Evolutionary conservation across 1,140 invertebrate genomes (phyloP).

Genomic region (Acromyrmex echinatior): DNA sequence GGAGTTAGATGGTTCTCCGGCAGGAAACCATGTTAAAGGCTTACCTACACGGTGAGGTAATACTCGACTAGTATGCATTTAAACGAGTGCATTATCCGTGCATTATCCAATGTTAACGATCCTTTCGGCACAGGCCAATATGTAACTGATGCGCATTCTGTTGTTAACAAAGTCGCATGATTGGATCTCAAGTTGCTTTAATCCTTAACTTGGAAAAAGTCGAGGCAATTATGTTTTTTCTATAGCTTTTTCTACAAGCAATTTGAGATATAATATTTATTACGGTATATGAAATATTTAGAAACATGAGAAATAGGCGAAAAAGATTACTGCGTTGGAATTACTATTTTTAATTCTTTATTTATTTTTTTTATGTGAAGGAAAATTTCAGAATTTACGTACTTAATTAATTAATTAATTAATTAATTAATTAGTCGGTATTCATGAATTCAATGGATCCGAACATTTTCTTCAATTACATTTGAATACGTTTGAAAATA

Average conservation of each 20-base stretch:
- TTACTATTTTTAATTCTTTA: background rate
- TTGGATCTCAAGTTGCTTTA: background rate
- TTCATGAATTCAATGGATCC: no score
- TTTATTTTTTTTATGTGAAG: background rate
- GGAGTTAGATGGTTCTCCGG: slow-evolving; percentile 38
- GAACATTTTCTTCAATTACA: no score
- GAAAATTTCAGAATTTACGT: background rate
- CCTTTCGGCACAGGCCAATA: slow-evolving; percentile 44
- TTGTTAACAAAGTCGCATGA: slow-evolving; percentile 49
- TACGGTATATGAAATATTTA: background rate
- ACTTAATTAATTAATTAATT: no score
- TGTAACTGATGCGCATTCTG: slow-evolving; percentile 69
- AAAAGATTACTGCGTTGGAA: background rate
- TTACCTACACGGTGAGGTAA: slow-evolving; percentile 74
- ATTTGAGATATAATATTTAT: background rate
- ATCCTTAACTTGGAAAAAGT: background rate
- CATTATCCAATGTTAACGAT: slow-evolving; percentile 72
- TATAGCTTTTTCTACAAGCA: background rate
- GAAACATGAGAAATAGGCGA: background rate
- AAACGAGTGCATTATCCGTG: slow-evolving; percentile 83
- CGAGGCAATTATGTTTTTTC: background rate
- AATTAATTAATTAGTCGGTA: background rate
- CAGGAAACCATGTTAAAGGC: slow-evolving; percentile 41
- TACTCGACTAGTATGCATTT: slow-evolving; percentile 83
- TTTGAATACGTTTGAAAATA: no score